These are phyloP conservation scores for Acanthisitta chloris DNA, from an alignment of 2,113 vertebrate genomes.

Conservation along the genomic window DNA sequence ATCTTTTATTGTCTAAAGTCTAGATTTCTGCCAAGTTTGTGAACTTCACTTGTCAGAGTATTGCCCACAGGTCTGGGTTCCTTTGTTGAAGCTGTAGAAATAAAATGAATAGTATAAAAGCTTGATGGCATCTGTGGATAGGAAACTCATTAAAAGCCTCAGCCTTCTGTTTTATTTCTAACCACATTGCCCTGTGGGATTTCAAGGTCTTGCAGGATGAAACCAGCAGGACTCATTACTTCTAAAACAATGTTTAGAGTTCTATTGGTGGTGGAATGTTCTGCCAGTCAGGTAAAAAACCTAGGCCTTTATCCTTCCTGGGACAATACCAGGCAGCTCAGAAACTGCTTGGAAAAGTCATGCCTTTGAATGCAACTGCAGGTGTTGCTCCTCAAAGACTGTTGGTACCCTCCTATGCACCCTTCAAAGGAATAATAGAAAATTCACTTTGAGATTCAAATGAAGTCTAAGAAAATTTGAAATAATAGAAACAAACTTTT, in stretches of 20 bases:
- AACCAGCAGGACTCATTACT: slow-evolving; percentile 88
- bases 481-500: slow-evolving; percentile 86
- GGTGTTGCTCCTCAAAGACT: slow-evolving; percentile 83
- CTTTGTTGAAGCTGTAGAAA: slow-evolving; percentile 82
- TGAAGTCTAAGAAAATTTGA: slow-evolving; percentile 80
- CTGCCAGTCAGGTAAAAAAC: slow-evolving; percentile 88
- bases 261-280: slow-evolving; percentile 84
- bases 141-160: slow-evolving; percentile 85
- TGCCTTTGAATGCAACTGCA: slow-evolving; percentile 85
- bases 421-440: slow-evolving; percentile 82
- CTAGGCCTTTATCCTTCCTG: slow-evolving; percentile 78
- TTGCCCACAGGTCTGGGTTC: slow-evolving; percentile 84
- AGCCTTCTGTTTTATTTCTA: slow-evolving; percentile 85
- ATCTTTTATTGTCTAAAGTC: slow-evolving; percentile 77
- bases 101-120: slow-evolving; percentile 87
- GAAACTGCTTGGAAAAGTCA: slow-evolving; percentile 80
- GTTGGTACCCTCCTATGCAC: slow-evolving; percentile 79
- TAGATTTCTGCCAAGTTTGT: slow-evolving; percentile 80
- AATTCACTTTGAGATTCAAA: slow-evolving; percentile 83
- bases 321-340: slow-evolving; percentile 78
- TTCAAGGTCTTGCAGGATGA: slow-evolving; percentile 81
- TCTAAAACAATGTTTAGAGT: slow-evolving; percentile 82
- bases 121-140: slow-evolving; percentile 88
- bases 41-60: slow-evolving; percentile 81
- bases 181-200: slow-evolving; percentile 84